Base-by-base conservation (phyloP, 2,113 vertebrate genomes). In the Forbesichthys agassizii region DNA sequence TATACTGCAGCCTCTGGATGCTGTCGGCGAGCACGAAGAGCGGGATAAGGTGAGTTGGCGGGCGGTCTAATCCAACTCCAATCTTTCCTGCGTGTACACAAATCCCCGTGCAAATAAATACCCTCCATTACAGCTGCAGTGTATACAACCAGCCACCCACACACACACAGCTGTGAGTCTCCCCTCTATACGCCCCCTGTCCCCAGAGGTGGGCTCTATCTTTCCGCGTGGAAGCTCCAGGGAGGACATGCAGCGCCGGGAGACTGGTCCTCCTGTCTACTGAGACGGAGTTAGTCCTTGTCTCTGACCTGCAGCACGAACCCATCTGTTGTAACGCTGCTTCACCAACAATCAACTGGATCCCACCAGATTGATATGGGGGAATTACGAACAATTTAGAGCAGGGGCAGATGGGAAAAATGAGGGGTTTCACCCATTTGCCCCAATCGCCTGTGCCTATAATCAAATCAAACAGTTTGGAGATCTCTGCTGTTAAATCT, bases 101-200 rank as follows among this genome's bases (percentile, higher is more conserved):
- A 89, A 89, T 81, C 81, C 80, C 46, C 52, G 58, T 63, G 82
- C 61, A 84, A 89, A 88, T 60, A 81, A 85, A 61, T 54, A 57
- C 46, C 61, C 71, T 65, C 49, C 72, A 66, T 36, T 27, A 63
- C 77, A 56, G 18, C 66, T 68, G 69, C 49, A 64, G 61, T 46
- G 67, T 66, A 55, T 11, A 12, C 42, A 0, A n/a, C 8, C 16
- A 48, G 18, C 27, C 33, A 0, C 9, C 57, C 12, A 16, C 58
- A 61, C 14, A 0, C 13, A 3, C 56, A 0, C 14, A 8, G 48
- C 53, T 66, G 48, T 46, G 36, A 20, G 9, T 27, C 61, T 42
- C 47, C 18, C n/a, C 16, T 0, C 64, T 42, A 55, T 33, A 27
- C 0, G 0, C 1, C 69, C 56, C 61, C 51, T 42, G 36, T 42